phyloP scores from a whole-genome alignment of 2,797 vertebrate species.

The Falco rusticolus region DNA sequence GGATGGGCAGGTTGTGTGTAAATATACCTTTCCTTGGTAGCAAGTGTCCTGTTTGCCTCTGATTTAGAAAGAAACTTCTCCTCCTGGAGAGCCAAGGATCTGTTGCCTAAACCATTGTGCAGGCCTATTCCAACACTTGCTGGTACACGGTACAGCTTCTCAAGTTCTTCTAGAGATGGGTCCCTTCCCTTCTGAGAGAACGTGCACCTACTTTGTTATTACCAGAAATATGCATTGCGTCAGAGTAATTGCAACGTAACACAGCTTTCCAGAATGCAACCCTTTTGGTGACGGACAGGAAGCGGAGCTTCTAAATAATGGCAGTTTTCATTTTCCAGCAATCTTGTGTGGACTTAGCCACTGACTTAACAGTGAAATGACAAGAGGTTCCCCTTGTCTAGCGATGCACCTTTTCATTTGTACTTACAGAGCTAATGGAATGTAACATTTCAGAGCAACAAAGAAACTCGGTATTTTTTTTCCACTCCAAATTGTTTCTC shows the following conservation, averaged over 20 bases:
- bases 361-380: not conserved
- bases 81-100: not conserved
- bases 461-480: not conserved
- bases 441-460: not conserved
- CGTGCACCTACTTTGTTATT: not conserved
- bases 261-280: not conserved
- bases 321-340: not conserved
- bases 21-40: not conserved
- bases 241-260: fast-evolving
- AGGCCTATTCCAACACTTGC: not conserved
- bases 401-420: not conserved
- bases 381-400: not conserved
- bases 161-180: not conserved
- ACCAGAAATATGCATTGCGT: not conserved
- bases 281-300: not conserved
- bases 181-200: not conserved
- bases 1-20: not conserved
- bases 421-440: not conserved
- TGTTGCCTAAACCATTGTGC: not conserved
- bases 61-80: not conserved
- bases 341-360: not conserved
- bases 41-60: not conserved
- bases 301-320: not conserved
- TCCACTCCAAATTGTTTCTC: not conserved
- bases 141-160: not conserved